Base-by-base conservation (phyloP, 2,888 invertebrate genomes). In the Drosophila greeni region DNA sequence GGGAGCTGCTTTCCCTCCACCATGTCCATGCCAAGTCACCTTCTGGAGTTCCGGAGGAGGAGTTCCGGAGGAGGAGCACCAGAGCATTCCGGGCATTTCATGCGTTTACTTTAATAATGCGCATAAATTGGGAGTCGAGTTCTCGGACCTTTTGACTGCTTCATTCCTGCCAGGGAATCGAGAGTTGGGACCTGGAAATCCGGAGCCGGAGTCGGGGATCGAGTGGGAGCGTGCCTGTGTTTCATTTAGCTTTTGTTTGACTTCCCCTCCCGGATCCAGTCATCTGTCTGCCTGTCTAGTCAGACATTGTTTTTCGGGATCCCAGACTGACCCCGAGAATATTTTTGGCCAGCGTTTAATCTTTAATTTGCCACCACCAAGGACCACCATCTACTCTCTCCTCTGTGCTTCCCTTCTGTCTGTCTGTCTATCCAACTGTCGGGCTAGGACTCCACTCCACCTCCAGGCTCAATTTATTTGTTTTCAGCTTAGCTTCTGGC, bases 51-150 rank as follows among this genome's bases (percentile, higher is more conserved):
- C 31, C 29, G 42, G 40, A 5, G 23, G 6, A 16, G 47, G 16
- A 12, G n/a, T n/a, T n/a, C n/a, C n/a, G 6, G 11, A 26, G 45
- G 20, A 12, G 6, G 16, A 24, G 62, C n/a, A 26, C 3, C 57
- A 66, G 45, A 70, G 78, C 66, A 77, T 83, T 69, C 68, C 66
- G 47, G 66, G 70, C 75, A 83, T 79, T 70, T 73, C 83, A 76
- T 74, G 82, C 80, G 76, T 82, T 81, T 72, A 47, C 76, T 77
- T 82, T 82, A 85, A 85, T 85, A 82, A 82, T 85, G 82, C 85
- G 82, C 85, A 82, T 82, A 82, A 82, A 82, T 82, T 82, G 76
- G 80, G 47, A 66, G 72, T 69, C 69, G 37, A 45, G 43, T 45
- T 73, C 55, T 70, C 55, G 68, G 76, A 72, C 79, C 82, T 73